Evolutionary conservation across 2,113 vertebrate genomes (phyloP).

Genomic region (Salvelinus alpinus): DNA sequence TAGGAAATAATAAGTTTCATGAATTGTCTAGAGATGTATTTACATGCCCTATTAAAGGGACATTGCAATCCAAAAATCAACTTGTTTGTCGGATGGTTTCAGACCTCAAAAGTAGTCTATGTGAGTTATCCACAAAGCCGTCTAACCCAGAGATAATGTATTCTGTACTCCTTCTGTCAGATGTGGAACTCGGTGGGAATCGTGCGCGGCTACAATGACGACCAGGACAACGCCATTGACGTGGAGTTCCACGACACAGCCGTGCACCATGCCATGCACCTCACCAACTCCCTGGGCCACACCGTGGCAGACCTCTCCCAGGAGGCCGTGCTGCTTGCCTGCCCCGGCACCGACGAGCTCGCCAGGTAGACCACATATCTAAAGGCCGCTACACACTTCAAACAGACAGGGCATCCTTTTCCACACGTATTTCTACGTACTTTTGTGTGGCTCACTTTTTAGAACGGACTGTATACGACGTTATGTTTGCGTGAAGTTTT

Average conservation of each 20-base stretch:
- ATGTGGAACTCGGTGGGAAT: constrained; percentile 94
- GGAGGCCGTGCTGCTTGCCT: constrained; percentile 89
- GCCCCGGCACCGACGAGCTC: constrained; percentile 83
- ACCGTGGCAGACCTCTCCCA: constrained; percentile 86
- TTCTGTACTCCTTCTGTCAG: constrained; percentile 58
- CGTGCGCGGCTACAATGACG: constrained; percentile 92
- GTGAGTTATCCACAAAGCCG: background rate
- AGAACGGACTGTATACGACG: no score
- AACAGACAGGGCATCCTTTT: no score
- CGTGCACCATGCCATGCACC: constrained; percentile 90
- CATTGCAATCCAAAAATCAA: no score
- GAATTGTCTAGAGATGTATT: no score
- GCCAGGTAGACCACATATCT: constrained; percentile 76
- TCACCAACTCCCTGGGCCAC: constrained; percentile 88
- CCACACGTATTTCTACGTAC: no score
- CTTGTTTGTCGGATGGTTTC: background rate
- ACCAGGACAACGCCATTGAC: constrained; percentile 93
- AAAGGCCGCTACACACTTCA: no score
- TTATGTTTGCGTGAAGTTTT: no score
- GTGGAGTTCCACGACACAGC: constrained; percentile 94
- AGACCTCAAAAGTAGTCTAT: background rate
- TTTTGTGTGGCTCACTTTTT: no score
- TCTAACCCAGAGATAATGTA: background rate
- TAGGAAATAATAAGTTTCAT: no score
- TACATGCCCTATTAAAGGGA: no score